Evolutionary conservation across 2,797 vertebrate genomes (phyloP), one percentile per base, ranked within the genome.

Genomic region (Scyliorhinus canicula): DNA sequence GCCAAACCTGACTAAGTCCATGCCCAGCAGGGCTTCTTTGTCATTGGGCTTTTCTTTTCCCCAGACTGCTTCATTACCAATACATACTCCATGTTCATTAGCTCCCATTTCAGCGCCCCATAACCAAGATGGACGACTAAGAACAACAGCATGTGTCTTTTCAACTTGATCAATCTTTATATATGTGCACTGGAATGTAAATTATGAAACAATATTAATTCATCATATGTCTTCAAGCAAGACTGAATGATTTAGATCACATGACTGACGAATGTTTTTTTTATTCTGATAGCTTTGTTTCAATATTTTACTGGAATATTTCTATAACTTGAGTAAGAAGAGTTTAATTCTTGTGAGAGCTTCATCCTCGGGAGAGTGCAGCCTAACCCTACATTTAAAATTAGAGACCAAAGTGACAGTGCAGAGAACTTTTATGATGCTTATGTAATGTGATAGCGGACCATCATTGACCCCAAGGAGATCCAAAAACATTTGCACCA

Each of bases 31-130:
- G 0, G 99, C 99, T 95, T 99, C 98, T 0, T 97, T 96, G 0
- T 67, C 97, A 95, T 97, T 96, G 31, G 97, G 84, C 50, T 97
- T 97, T 95, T 99, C 98, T 96, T 97, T 97, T 88, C 99, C 98
- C 99, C 99, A 99, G n/a, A 99, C 98, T 0, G 99, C 99, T 96
- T 99, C 99, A 95, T 99, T 99, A 47, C 99, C 99, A 95, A 99
- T 98, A 96, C 99, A 99, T 95, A 99, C 98, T 95, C 99, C 98
- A 95, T 98, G 98, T 95, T 99, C 98, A 95, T 99, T 99, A 60
- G 99, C 98, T 0, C 99, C 99, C 99, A 99, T 99, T 96, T 99
- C 99, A 28, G 99, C 99, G 0, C 99, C 99, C 99, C 99, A 99
- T 65, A 99, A 96, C 99, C 99, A 99, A 0, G 99, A 97, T n/a